Percentiles rank a stretch among this genome's conserved stretches.
phyloP scores from a whole-genome alignment of 2,888 invertebrate genomes.

The Latrodectus hesperus region DNA sequence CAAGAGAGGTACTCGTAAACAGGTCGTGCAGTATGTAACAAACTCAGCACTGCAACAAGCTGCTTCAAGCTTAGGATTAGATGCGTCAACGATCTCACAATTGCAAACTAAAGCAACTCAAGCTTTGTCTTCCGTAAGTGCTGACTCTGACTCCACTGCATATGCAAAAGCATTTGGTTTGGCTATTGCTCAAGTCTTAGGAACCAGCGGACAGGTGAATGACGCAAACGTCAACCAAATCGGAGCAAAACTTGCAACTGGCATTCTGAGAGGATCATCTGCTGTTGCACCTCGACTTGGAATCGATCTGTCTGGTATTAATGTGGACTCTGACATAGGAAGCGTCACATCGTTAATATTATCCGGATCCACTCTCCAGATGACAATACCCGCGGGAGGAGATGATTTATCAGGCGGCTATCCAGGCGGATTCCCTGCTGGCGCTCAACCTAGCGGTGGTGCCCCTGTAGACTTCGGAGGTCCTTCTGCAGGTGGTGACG shows the following conservation, averaged over 20 bases:
- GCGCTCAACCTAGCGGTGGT: not conserved
- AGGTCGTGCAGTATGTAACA: not conserved
- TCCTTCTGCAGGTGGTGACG: not conserved
- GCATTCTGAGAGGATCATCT: not conserved
- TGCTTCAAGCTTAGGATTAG: not conserved
- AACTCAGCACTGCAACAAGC: not conserved
- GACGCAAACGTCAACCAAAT: not conserved
- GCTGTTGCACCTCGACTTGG: not conserved
- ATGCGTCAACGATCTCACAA: not conserved
- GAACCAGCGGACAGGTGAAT: not conserved
- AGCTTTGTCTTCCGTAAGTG: not conserved
- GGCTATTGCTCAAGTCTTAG: not conserved
- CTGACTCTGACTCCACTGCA: not conserved
- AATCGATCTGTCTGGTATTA: not conserved
- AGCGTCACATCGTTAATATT: not conserved
- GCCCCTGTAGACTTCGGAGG: not conserved
- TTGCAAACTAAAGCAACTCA: not conserved
- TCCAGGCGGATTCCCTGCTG: not conserved
- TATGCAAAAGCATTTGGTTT: not conserved
- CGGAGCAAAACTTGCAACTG: not conserved
- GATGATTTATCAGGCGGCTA: not conserved
- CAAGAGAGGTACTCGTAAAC: not conserved
- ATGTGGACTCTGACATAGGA: not conserved
- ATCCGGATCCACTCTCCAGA: no score
- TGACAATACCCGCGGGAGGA: no score